phyloP scores from a whole-genome alignment of 2,888 invertebrate species.

The Heliothis peltigera region DNA sequence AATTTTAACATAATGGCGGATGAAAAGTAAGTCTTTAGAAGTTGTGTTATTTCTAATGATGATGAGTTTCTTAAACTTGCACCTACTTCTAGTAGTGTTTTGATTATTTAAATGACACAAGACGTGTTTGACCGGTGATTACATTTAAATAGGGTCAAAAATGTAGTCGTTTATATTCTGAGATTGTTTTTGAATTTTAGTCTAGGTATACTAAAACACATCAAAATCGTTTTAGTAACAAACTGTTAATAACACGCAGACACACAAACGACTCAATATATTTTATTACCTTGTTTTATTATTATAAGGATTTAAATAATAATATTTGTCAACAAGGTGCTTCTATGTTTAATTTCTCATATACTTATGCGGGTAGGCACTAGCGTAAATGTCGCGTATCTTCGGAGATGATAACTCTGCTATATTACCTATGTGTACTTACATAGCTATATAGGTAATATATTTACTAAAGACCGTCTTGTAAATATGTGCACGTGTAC shows the following conservation, averaged over 20 bases:
- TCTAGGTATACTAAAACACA: too few species aligned
- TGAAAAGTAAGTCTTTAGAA: constrained; percentile 77
- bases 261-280: too few species aligned
- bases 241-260: too few species aligned
- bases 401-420: constrained; percentile 9
- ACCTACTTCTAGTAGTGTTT: neutral
- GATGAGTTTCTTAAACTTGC: neutral
- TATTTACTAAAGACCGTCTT: neutral
- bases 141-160: neutral
- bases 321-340: too few species aligned
- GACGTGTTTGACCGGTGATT: neutral
- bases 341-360: constrained; percentile 4
- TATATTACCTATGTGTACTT: neutral
- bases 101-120: neutral
- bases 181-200: neutral
- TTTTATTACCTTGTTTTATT: neutral
- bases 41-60: neutral
- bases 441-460: neutral
- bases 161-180: neutral
- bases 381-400: constrained; percentile 17
- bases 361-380: constrained; percentile 25
- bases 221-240: too few species aligned
- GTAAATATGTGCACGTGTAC: constrained; percentile 21
- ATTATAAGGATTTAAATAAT: neutral
- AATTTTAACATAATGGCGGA: constrained; percentile 73